phyloP scores from a whole-genome alignment of 2,888 invertebrate species.

The Unio delphinus region DNA sequence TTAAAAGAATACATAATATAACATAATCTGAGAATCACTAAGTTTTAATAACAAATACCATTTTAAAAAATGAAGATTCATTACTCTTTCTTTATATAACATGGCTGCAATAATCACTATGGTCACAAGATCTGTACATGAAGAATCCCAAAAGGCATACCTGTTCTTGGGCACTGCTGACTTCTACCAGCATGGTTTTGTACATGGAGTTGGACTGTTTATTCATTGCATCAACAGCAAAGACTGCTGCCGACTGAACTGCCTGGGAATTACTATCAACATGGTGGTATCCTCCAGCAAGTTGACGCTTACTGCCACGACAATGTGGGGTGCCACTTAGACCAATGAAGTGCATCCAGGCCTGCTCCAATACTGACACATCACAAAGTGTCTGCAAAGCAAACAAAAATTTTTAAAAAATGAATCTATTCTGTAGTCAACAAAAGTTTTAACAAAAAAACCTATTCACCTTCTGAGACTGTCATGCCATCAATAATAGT shows the following conservation, averaged over 20 bases:
- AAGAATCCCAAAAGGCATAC: slow-evolving; percentile 16
- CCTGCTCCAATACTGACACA: slow-evolving; percentile 19
- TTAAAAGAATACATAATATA: no score
- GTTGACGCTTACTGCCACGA: slow-evolving; percentile 1
- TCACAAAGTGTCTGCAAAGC: slow-evolving; percentile 16
- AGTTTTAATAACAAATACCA: no score
- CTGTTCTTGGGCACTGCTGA: slow-evolving; percentile 38
- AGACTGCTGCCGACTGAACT: slow-evolving; percentile 32
- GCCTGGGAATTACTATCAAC: slow-evolving; percentile 17
- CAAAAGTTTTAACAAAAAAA: no score
- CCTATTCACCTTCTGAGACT: background rate
- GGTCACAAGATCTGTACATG: no score
- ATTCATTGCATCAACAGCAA: slow-evolving; percentile 42
- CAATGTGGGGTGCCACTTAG: slow-evolving; percentile 17
- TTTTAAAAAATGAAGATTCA: background rate
- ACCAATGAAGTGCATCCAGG: slow-evolving; percentile 17
- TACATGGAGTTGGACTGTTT: slow-evolving; percentile 39
- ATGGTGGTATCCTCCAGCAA: slow-evolving; percentile 21
- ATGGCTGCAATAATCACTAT: no score
- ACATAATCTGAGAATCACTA: no score
- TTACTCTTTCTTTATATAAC: background rate
- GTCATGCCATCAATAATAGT: no score
- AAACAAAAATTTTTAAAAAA: background rate
- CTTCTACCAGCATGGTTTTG: slow-evolving; percentile 24
- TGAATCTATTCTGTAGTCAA: no score